Base-by-base conservation (phyloP, 2,888 invertebrate genomes). In the Philhelius pedissequus region DNA sequence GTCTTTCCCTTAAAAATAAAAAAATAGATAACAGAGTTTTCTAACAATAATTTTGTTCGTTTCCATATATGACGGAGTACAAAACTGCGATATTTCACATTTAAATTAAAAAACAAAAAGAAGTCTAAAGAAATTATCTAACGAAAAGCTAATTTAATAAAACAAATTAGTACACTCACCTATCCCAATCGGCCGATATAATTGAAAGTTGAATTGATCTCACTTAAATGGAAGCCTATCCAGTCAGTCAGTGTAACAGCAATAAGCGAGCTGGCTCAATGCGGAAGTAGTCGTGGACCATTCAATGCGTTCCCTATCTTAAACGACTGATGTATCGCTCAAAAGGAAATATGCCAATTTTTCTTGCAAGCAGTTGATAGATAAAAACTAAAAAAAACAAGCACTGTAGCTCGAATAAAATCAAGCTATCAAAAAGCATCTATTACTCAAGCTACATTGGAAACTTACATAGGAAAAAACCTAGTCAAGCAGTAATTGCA, bases 401-500 rank as follows among this genome's bases (percentile, higher is more conserved):
- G 5, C 45, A 43, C 22, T 27, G 30, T 15, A 38, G 71, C 60
- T 77, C 30, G 20, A 20, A 56, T 25, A 20, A 71, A 71, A 68
- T 68, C 73, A 60, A 60, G 66, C 62, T 38, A 54, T 35, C 25
- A 56, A 69, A 54, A 79, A 56, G 54, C 15, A 62, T 69, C 32
- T 35, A 60, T 45, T 43, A 11, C 32, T 71, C 32, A 20, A 22
- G 18, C 58, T 60, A 25, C n/a, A 52, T 70, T 76, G 56, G 56
- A 48, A 78, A 64, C 40, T 32, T 56, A 43, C 45, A 60, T 73
- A 60, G 40, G 54, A 66, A 60, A 66, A 60, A 71, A 83, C 56
- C 62, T 58, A 79, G 56, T 43, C 43, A 38, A 60, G 69, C 70
- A 71, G 71, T 76, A 80, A 80, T 76, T 84, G 84, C 62, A 80